Percentiles rank a stretch among this genome's conserved stretches.
phyloP scores from a whole-genome alignment of 1,140 invertebrate species.

The Manduca sexta region DNA sequence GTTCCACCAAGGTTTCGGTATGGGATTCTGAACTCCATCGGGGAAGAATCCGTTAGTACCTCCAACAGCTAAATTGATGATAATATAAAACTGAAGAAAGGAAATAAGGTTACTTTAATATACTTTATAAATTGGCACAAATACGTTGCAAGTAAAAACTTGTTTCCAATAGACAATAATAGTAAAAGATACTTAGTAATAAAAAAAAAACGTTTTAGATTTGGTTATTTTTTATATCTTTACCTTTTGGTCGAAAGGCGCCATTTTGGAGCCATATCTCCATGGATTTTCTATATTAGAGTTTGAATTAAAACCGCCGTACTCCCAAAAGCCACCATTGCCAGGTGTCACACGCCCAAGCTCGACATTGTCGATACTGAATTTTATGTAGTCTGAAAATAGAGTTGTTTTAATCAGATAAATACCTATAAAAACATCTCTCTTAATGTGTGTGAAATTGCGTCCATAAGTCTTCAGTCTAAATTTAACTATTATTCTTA shows the following conservation, averaged over 20 bases:
- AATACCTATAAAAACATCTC: too few relatives aligned
- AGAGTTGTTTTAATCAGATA: not conserved
- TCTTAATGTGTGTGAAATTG: too few relatives aligned
- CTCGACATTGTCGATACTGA: constrained; percentile 63
- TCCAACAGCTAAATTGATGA: constrained; percentile 79
- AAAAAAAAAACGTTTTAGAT: too few relatives aligned
- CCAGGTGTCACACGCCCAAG: constrained; percentile 49
- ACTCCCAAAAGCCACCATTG: constrained; percentile 63
- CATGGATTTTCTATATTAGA: constrained; percentile 56
- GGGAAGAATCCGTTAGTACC: constrained; percentile 77
- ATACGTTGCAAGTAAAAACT: not conserved
- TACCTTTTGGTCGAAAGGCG: constrained; percentile 71
- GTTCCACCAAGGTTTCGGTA: constrained; percentile 76
- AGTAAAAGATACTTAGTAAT: too few relatives aligned
- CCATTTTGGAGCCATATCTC: constrained; percentile 65
- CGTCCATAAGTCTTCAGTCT: too few relatives aligned
- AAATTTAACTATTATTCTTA: too few relatives aligned
- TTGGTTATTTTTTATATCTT: too few relatives aligned
- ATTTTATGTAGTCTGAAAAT: constrained; percentile 57
- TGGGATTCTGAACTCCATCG: constrained; percentile 66
- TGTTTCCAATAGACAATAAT: too few relatives aligned
- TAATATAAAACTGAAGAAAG: constrained; percentile 76
- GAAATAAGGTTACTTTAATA: not conserved
- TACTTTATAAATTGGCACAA: too few relatives aligned
- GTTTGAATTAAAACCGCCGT: constrained; percentile 48